A percentile compares a stretch with the other conserved stretches of the same genome.
Conservation (phyloP, 2,888 invertebrate species). For the Cheilosia scutellata region DNA sequence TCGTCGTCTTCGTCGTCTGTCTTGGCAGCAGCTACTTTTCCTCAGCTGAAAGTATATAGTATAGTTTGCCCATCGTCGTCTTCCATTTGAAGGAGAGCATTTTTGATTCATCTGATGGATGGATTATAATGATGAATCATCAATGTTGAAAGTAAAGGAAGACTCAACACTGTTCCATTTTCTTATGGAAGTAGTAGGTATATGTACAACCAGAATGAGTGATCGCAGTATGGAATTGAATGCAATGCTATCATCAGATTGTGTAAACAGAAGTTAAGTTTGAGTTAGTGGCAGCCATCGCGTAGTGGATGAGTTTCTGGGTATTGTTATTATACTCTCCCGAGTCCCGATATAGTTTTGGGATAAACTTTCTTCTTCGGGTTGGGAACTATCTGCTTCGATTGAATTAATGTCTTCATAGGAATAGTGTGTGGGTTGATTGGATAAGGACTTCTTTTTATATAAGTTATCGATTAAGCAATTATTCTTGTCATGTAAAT, state of each 20-base stretch:
- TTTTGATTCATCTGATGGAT: slow-evolving; percentile 75
- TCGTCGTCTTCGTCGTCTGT: slow-evolving; percentile 14
- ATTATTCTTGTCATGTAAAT: slow-evolving; percentile 24
- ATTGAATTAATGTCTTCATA: slow-evolving; percentile 18
- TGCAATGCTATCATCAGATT: slow-evolving; percentile 66
- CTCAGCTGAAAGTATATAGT: neutral
- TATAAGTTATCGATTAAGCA: neutral
- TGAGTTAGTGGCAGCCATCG: neutral
- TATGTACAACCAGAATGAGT: slow-evolving; percentile 35
- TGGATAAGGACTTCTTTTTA: neutral
- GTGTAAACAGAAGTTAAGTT: slow-evolving; percentile 58
- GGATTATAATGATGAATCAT: slow-evolving; percentile 76
- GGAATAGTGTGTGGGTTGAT: neutral
- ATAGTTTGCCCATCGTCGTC: slow-evolving; percentile 16
- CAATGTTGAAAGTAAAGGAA: slow-evolving; percentile 66
- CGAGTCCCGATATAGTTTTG: slow-evolving; percentile 16
- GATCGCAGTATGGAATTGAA: slow-evolving; percentile 60
- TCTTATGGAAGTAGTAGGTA: neutral
- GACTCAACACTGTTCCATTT: slow-evolving; percentile 32
- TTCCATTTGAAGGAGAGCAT: slow-evolving; percentile 47
- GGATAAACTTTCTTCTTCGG: neutral
- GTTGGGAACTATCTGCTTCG: neutral
- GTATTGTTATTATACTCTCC: slow-evolving; percentile 41
- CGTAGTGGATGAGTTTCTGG: slow-evolving; percentile 10
- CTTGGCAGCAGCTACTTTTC: neutral